Evolutionary conservation across 2,797 vertebrate species (phyloP).

Genomic region (Peromyscus melanophrys): DNA sequence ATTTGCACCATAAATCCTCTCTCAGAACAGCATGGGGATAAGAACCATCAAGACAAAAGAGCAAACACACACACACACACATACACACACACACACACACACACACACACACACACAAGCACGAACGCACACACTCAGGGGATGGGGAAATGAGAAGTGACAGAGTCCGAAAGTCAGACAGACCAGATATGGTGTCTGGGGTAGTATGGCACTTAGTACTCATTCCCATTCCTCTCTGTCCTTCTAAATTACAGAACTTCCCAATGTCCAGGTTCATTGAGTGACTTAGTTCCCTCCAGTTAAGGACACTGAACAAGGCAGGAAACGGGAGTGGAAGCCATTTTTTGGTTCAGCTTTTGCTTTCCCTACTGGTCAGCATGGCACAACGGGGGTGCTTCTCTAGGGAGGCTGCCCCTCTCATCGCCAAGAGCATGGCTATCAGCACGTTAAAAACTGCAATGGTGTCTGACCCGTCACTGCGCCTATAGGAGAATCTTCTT

Average conservation of each 20-base stretch:
- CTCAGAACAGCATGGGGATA: background rate
- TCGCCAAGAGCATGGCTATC: background rate
- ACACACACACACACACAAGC: background rate
- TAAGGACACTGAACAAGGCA: background rate
- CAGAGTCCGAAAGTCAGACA: no score
- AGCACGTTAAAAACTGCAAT: background rate
- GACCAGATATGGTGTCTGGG: accelerated
- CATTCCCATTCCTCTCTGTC: background rate
- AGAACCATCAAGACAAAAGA: background rate
- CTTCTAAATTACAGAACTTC: background rate
- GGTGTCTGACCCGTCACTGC: background rate
- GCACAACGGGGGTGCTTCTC: background rate
- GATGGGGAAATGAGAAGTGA: background rate
- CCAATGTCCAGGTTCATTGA: background rate
- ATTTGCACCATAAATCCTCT: background rate
- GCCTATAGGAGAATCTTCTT: background rate
- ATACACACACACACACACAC: background rate
- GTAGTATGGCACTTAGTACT: background rate
- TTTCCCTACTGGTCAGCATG: background rate
- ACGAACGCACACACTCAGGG: background rate
- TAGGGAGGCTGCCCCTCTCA: background rate
- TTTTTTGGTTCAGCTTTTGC: background rate
- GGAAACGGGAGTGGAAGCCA: background rate
- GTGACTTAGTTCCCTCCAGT: background rate
- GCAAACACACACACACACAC: background rate